Base-by-base conservation (phyloP, 2,797 vertebrate genomes). In the Karalla daura region DNA sequence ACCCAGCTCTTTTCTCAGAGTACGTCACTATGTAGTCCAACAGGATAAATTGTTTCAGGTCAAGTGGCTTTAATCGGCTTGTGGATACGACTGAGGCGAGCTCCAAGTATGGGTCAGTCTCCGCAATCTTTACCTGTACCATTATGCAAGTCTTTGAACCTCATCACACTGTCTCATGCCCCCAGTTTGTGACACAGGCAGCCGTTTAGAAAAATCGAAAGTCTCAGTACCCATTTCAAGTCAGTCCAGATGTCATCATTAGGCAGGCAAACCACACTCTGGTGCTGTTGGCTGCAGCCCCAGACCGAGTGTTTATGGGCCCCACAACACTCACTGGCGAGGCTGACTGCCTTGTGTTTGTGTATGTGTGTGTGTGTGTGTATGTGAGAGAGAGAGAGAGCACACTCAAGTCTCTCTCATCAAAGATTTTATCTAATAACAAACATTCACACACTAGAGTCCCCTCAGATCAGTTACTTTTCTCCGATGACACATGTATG, bases 401-500 rank as follows among this genome's bases (percentile, higher is more conserved):
- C 9, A 17, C 21, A 28, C 59, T 61, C 43, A 53, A 44, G 18
- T 17, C 17, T 28, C 43, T 63, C 41, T 37, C 50, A 23, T 17
- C 28, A 56, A 35, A 43, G 50, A 41, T 32, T 56, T 2, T 21
- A 55, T 70, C n/a, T 36, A 63, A 17, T 46, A 50, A 27, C 40
- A 14, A 63, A 69, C 20, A 35, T 70, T 43, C 72, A 56, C 59
- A 67, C 44, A 9, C 49, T 21, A 74, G 47, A 49, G 49, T 27
- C 67, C 28, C 58, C 13, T 74, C 35, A 70, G 32, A 78, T 69
- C 35, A 56, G 28, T 70, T 74, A 40, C 30, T 64, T 49, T 64
- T 44, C 64, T 67, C 58, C 43, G 73, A 58, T 70, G 78, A 72
- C 74, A 60, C 24, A 15, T 64, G 39, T 60, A 70, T 76, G 52